phyloP scores from a whole-genome alignment of 2,113 vertebrate species.

The Carassius gibelio region DNA sequence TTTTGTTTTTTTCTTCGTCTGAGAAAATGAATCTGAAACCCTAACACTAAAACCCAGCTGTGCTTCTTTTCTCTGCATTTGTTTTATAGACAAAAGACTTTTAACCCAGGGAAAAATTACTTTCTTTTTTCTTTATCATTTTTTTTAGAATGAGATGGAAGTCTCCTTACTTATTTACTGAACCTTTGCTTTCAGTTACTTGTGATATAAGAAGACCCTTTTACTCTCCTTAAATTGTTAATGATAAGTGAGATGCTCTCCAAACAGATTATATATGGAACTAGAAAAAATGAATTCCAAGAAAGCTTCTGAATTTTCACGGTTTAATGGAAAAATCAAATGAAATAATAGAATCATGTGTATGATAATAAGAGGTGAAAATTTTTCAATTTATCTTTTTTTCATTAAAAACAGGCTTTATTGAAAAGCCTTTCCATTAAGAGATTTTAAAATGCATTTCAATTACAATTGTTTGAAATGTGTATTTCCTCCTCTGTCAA shows the following conservation, averaged over 20 bases:
- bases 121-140: no score
- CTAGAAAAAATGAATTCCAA: neutral
- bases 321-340: neutral
- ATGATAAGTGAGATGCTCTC: neutral
- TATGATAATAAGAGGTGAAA: neutral
- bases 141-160: neutral
- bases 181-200: neutral
- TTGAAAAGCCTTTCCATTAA: neutral
- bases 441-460: neutral
- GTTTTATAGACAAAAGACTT: neutral
- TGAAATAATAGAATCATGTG: neutral
- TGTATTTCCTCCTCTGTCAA: neutral
- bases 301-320: neutral
- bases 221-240: constrained; percentile 10
- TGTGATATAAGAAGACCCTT: constrained; percentile 12
- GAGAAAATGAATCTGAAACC: neutral
- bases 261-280: neutral
- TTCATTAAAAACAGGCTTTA: neutral
- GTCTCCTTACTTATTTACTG: constrained; percentile 15
- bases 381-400: neutral
- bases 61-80: neutral
- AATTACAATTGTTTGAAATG: neutral
- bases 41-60: neutral
- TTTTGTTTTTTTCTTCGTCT: neutral
- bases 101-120: neutral